Evolutionary conservation across 2,888 invertebrate species (phyloP), one percentile per base, ranked within the genome.

Genomic region (Herminia tarsipennalis): DNA sequence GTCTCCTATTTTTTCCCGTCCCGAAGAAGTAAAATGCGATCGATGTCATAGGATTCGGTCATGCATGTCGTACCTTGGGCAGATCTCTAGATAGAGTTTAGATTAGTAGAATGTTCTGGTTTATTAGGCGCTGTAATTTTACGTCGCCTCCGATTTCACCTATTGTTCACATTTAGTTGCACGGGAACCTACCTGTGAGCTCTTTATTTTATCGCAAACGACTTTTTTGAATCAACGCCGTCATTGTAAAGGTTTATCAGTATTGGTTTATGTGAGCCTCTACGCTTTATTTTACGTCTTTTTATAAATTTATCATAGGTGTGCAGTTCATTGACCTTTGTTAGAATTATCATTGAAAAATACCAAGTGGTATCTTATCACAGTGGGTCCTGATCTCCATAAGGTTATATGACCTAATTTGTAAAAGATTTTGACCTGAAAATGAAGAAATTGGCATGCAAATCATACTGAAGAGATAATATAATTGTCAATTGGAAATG

Each of bases 11-110:
- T 79, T n/a, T 76, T 71, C 68, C 55, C 67, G 63, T 73, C 60
- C 56, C 68, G 65, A 61, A 66, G 74, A 76, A 76, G 57, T 73
- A 68, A 68, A 73, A 76, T 63, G 66, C 83, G 83, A 87, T 89
- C 88, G 88, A 89, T 90, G 84, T 85, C 80, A 80, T 73, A 67
- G 76, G 70, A 78, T 66, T 83, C 81, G 77, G 76, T 88, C 86
- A 83, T 82, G 88, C 88, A 86, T 87, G 73, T 78, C 83, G 61
- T 70, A 71, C 78, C 78, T 86, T 81, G 69, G 70, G 61, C 62
- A 60, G 61, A 68, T 62, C 48, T 59, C 49, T 73, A 45, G 57
- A 62, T n/a, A n/a, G n/a, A n/a, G n/a, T n/a, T 63, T 61, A 60
- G 67, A 70, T 54, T 66, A 64, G 64, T 53, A 48, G 79, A 85